Evolutionary conservation across 2,797 vertebrate species (phyloP), one percentile per base, ranked within the genome.

Genomic region (Leptoclinus maculatus): DNA sequence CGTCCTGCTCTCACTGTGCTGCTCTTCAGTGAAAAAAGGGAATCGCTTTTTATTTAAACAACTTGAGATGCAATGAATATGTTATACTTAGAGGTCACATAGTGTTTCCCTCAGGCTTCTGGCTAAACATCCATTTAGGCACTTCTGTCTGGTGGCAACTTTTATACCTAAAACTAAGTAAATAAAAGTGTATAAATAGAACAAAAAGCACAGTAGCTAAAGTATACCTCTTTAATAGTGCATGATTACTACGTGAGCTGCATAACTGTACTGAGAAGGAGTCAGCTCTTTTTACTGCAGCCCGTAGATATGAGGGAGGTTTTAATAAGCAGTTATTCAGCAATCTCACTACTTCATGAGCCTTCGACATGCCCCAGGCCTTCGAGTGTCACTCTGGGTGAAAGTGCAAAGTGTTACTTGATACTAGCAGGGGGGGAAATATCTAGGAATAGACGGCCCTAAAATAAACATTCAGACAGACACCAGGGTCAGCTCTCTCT

Each of bases 391-490:
- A 53, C 64, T 90, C 80, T 93, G 83, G 86, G 88, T 91, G 87
- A 91, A 73, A 88, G 88, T 84, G 81, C 87, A 88, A 73, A 76
- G 74, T 80, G 92, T 87, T 80, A 94, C 82, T 79, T 88, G 93
- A 94, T 82, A 88, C 85, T 19, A 60, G 73, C 71, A 49, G 76
- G 77, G 41, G 77, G 41, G 79, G 85, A 83, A 85, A 80, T 62
- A 73, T 86, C 92, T 85, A 87, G 77, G 68, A 93, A 94, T 94
- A 94, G 92, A 91, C 25, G 2, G 2, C 64, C 87, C 85, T 60
- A 90, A 94, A 94, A 94, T 94, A 94, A 85, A 91, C 88, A 79
- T 47, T 79, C 69, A 71, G 59, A 78, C 38, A 76, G 66, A 70
- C 63, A 75, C 54, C n/a, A 36, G 62, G 25, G n/a, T 78, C 38